Evolutionary conservation across 2,113 vertebrate genomes (phyloP), one percentile per base, ranked within the genome.

Genomic region (Pachyramphus minor): DNA sequence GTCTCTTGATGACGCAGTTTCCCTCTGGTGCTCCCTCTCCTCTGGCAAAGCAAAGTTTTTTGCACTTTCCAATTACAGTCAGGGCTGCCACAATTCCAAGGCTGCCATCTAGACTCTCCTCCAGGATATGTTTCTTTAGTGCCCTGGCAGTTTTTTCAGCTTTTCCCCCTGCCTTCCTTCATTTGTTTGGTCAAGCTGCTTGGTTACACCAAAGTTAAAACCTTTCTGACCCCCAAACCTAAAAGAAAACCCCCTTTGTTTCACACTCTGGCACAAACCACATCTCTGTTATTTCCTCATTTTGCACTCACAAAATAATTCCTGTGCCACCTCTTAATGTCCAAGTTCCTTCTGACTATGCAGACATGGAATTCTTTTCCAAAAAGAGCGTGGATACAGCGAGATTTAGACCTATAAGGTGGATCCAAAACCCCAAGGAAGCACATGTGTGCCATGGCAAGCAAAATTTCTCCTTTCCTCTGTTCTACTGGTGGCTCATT

Each of bases 221-320:
- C 37, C 8, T 2, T 60, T 52, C 52, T 39, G 33, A 77, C 2
- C 3, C 6, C 5, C 0, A 0, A 74, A 41, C 12, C 8, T 11
- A 8, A 62, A 86, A 41, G 19, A 41, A 92, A 80, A 84, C 30
- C 7, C 11, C 6, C 2, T 31, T 73, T 52, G 7, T 86, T 56
- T 79, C 55, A 83, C 3, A 3, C 25, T 67, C 31, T 80, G 62
- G 17, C 37, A 76, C 21, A 83, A 66, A 41, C 21, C 11, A 31
- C 17, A 45, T 3, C 22, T 66, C 42, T 91, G 14, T 10, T 41
- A 14, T 55, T 75, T 67, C 25, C 50, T 53, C 23, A 39, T 47
- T 78, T 64, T 44, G 50, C 11, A 14, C 18, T 49, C 21, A 56
- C 8, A 49, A 24, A n/a, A 4, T 33, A 44, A 77, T 62, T 62